Conservation (phyloP, 2,113 vertebrate genomes). For the Coturnix japonica region DNA sequence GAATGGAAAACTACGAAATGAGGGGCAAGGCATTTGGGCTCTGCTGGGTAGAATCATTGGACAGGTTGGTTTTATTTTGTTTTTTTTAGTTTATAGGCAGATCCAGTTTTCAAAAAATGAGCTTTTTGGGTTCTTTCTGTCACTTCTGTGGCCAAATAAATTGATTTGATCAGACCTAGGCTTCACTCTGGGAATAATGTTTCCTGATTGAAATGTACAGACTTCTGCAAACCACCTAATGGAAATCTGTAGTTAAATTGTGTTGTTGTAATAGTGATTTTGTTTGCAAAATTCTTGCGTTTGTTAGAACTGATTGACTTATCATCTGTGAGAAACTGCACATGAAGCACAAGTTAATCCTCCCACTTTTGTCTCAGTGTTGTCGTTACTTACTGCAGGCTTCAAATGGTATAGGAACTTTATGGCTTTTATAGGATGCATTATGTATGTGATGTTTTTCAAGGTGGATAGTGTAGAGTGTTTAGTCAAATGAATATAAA, state of each 20-base stretch:
- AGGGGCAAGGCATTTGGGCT: conserved; percentile 94
- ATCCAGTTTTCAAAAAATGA: background rate
- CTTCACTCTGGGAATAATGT: conserved; percentile 39
- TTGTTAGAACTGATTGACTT: conserved; percentile 79
- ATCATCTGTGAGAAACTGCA: conserved; percentile 75
- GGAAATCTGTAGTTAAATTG: conserved; percentile 65
- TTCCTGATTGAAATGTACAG: conserved; percentile 67
- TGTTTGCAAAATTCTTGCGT: conserved; percentile 78
- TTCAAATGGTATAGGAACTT: background rate
- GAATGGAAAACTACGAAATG: conserved; percentile 90
- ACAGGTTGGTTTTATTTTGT: conserved; percentile 82
- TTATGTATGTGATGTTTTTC: background rate
- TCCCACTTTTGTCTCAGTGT: background rate
- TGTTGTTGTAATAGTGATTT: conserved; percentile 59
- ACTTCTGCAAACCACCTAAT: conserved; percentile 36
- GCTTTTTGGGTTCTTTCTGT: conserved; percentile 1
- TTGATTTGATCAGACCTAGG: conserved; percentile 36
- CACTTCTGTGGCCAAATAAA: background rate
- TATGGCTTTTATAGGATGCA: background rate
- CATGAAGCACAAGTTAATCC: conserved; percentile 68
- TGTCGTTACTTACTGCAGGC: conserved; percentile 60
- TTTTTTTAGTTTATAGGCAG: background rate
- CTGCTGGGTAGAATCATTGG: conserved; percentile 91
- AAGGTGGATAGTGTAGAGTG: background rate
- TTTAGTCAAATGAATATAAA: background rate